Evolutionary conservation across 2,888 invertebrate species (phyloP), one percentile per base, ranked within the genome.

Genomic region (Drosophila melanosoma): DNA sequence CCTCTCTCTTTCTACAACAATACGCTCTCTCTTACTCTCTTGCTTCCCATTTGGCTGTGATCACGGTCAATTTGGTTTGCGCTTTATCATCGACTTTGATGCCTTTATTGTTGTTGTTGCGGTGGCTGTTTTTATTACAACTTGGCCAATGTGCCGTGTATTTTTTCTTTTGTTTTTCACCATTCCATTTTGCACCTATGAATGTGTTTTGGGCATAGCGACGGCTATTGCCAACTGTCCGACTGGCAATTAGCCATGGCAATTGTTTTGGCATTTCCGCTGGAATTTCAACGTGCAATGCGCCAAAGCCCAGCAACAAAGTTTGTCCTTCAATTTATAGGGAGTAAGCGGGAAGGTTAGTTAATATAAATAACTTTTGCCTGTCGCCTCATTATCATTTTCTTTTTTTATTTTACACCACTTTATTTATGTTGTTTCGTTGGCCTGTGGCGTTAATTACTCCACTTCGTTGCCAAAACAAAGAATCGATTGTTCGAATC

Each of bases 221-320:
- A 42, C 15, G 40, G 56, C 59, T 15, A 54, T 32, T 49, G 52
- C 62, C 60, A 52, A 54, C 59, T 65, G 69, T 36, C 84, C 53
- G 61, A 53, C 57, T 71, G 72, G 82, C 88, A 88, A 84, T 84
- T 84, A 84, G 88, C 71, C 78, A 71, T 51, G 72, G 66, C 76
- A 69, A 76, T 74, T 76, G 81, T 62, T 77, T 79, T 75, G 84
- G 74, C 84, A 89, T 89, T 85, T 88, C 89, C 84, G 81, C 58
- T 88, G 76, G 81, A 78, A 85, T 83, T 81, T 75, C 61, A 62
- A 71, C 66, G 74, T 72, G 74, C 72, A 73, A 61, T 72, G 70
- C 69, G 70, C 54, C 69, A 69, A 73, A 67, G 65, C 36, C 53
- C 54, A 70, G 51, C 59, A 52, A 72, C 63, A 71, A 77, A 76